Percentiles rank a stretch among this genome's conserved stretches.
Evolutionary conservation across 2,113 vertebrate species (phyloP).

Genomic region (Cyphomyrus discorhynchus): DNA sequence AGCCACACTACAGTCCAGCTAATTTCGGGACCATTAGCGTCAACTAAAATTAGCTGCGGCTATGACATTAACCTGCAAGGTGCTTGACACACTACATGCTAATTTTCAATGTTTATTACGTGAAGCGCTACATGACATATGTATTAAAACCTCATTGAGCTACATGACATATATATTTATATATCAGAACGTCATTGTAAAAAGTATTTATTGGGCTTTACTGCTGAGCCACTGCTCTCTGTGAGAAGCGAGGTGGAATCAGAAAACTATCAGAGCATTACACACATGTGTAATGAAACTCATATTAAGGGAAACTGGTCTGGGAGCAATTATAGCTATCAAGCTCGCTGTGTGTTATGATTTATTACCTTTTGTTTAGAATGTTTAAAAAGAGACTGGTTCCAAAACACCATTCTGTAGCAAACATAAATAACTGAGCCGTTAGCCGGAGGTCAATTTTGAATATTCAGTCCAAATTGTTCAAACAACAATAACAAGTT

Average conservation of each 20-base stretch:
- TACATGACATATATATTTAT: not conserved
- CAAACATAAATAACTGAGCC: conserved; percentile 58
- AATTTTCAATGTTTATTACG: not conserved
- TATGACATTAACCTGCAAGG: not conserved
- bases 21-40: not conserved
- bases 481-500: conserved; percentile 61
- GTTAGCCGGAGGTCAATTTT: conserved; percentile 50
- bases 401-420: conserved; percentile 60
- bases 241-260: not conserved
- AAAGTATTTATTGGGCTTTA: not conserved
- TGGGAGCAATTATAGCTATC: conserved; percentile 65
- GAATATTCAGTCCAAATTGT: conserved; percentile 51
- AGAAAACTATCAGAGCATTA: not conserved
- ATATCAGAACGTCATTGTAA: not conserved
- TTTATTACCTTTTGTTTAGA: conserved; percentile 68
- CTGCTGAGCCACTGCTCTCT: not conserved
- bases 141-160: not conserved
- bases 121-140: not conserved
- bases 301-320: conserved; percentile 32
- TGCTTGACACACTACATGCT: not conserved
- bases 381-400: conserved; percentile 63
- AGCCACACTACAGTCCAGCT: not conserved
- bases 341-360: conserved; percentile 49
- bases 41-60: not conserved
- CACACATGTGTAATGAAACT: conserved; percentile 12